A percentile compares a stretch with the other conserved stretches of the same genome.
Evolutionary conservation across 2,113 vertebrate genomes (phyloP).

Genomic region (Sinocyclocheilus rhinocerous): DNA sequence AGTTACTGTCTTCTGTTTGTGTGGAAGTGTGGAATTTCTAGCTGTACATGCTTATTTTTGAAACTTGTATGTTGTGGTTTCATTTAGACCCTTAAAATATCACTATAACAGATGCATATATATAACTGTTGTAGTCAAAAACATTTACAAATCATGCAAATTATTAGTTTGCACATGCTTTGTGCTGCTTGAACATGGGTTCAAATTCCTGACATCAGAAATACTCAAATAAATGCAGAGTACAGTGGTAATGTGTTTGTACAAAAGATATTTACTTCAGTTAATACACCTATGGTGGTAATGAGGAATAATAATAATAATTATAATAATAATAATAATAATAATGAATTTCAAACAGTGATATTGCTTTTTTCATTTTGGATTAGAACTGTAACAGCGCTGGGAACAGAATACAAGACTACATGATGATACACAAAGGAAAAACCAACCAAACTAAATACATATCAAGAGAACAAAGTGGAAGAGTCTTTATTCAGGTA

Average conservation of each 20-base stretch:
- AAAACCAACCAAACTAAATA: constrained; percentile 44
- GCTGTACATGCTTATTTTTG: not conserved
- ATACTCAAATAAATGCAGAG: constrained; percentile 42
- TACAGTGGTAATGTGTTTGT: constrained; percentile 81
- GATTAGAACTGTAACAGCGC: constrained; percentile 92
- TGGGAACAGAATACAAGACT: constrained; percentile 78
- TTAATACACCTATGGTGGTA: constrained; percentile 92
- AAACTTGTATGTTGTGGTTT: not conserved
- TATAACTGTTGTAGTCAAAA: not conserved
- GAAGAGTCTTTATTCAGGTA: constrained; percentile 51
- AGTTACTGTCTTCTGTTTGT: not conserved
- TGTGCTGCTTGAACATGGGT: not conserved
- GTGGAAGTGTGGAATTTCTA: not conserved
- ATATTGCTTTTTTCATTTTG: constrained; percentile 94
- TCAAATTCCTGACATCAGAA: not conserved
- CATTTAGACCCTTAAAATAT: not conserved
- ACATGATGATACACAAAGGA: constrained; percentile 75
- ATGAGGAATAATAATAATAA: constrained; percentile 89
- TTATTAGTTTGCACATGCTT: not conserved
- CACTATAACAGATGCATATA: not conserved
- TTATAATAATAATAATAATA: constrained; percentile 82
- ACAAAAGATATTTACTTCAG: constrained; percentile 98
- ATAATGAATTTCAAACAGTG: constrained; percentile 86
- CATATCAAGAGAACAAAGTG: constrained; percentile 50
- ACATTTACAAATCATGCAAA: not conserved